These are phyloP conservation scores for Ictidomys tridecemlineatus DNA, from an alignment of 2,113 vertebrate genomes.

Conservation along the genomic window DNA sequence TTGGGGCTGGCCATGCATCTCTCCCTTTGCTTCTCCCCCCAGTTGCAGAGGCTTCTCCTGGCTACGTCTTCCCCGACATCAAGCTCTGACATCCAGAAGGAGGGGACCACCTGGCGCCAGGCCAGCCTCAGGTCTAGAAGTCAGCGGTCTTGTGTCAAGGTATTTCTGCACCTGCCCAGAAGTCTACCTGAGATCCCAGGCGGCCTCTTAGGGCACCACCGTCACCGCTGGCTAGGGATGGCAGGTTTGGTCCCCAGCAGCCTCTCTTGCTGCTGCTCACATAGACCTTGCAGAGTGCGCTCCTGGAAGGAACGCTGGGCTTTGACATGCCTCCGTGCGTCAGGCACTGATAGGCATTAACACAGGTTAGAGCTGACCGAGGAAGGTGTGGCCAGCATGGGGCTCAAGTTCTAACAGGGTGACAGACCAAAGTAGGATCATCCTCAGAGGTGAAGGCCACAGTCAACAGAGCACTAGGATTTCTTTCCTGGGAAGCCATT, in stretches of 20 bases:
- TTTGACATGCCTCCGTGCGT: background rate
- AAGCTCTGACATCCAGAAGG: conserved; percentile 91
- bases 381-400: background rate
- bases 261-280: background rate
- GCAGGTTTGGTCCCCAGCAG: background rate
- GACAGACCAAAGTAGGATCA: background rate
- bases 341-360: background rate
- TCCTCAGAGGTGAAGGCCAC: background rate
- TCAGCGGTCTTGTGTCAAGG: conserved; percentile 92
- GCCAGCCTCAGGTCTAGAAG: conserved; percentile 90
- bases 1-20: conserved; percentile 20
- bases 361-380: background rate
- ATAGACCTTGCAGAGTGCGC: background rate
- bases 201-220: no score
- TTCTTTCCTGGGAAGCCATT: background rate
- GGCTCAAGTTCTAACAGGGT: background rate
- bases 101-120: conserved; percentile 89
- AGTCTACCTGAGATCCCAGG: background rate
- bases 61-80: conserved; percentile 92
- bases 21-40: conserved; percentile 78
- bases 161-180: conserved; percentile 73
- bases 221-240: background rate
- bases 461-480: background rate
- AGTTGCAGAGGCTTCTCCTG: conserved; percentile 96
- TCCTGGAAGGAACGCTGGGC: background rate